Evolutionary conservation across 2,797 vertebrate genomes (phyloP).

Genomic region (Acanthiza pusilla): DNA sequence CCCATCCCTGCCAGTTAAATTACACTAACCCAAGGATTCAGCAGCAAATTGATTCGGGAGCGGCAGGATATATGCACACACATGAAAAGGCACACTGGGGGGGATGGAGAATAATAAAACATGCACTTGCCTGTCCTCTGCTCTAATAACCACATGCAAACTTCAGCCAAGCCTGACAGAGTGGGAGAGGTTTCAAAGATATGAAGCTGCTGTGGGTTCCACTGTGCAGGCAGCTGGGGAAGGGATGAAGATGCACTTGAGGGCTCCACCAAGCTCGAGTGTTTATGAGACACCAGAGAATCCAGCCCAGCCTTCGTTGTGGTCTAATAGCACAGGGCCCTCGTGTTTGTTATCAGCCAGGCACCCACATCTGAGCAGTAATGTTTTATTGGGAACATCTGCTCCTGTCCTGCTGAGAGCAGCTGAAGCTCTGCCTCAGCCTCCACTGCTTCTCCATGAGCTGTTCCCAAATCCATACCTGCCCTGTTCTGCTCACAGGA

Average conservation of each 20-base stretch:
- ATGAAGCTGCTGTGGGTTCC: not conserved
- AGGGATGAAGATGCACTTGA: not conserved
- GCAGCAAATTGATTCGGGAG: not conserved
- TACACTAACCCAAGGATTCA: slow-evolving; percentile 15
- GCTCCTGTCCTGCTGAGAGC: not conserved
- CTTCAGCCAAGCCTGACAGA: slow-evolving; percentile 19
- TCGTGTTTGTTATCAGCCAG: slow-evolving; percentile 1
- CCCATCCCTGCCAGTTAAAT: slow-evolving; percentile 36
- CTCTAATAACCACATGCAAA: slow-evolving; percentile 5
- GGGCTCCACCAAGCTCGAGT: not conserved
- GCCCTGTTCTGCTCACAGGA: not conserved
- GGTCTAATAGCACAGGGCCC: not conserved
- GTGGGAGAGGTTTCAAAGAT: slow-evolving; percentile 32
- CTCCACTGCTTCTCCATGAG: not conserved
- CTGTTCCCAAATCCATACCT: not conserved
- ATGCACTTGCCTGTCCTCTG: slow-evolving; percentile 33
- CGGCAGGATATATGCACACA: not conserved
- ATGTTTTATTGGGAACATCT: slow-evolving; percentile 1
- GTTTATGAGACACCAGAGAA: not conserved
- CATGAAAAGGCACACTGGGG: not conserved
- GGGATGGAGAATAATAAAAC: not conserved
- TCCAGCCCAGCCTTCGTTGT: not conserved
- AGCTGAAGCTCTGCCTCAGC: not conserved
- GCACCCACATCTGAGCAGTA: not conserved
- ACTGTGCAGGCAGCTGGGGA: not conserved